phyloP scores from a whole-genome alignment of 2,797 vertebrate species.

The Otolemur crassicaudatus region DNA sequence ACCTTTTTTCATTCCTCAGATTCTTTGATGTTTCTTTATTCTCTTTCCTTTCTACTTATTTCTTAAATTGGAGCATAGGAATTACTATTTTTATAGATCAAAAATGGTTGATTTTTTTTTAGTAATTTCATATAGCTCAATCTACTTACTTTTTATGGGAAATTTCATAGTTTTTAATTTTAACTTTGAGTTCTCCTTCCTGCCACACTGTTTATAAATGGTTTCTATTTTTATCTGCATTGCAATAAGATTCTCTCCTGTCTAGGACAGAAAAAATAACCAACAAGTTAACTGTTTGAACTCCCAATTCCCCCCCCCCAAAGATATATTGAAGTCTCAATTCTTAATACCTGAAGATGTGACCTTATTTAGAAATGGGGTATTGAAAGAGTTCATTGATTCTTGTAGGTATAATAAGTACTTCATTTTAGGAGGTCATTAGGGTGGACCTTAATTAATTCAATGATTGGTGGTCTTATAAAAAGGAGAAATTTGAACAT shows the following conservation, averaged over 20 bases:
- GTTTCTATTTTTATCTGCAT: neutral
- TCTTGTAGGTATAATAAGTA: neutral
- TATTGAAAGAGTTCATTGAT: neutral
- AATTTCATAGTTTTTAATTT: constrained; percentile 40
- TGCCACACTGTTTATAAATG: constrained; percentile 6
- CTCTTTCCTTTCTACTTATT: constrained; percentile 56
- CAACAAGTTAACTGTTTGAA: neutral
- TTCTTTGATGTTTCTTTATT: constrained; percentile 49
- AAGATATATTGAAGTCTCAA: neutral
- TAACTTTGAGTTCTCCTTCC: neutral
- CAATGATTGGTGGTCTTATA: neutral
- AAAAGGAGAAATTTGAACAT: neutral
- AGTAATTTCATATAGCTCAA: constrained; percentile 1
- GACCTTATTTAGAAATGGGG: neutral
- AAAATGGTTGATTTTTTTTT: neutral
- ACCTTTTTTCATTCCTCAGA: neutral
- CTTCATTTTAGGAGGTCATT: neutral
- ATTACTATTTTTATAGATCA: constrained; percentile 29
- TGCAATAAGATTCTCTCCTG: neutral
- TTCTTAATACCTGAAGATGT: neutral
- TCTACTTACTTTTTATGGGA: constrained; percentile 15
- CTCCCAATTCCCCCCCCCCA: accelerated
- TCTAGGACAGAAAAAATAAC: neutral
- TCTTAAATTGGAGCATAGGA: constrained; percentile 28
- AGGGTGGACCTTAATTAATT: neutral